These are phyloP conservation scores for Lordiphosa clarofinis DNA, from an alignment of 1,140 invertebrate species.

Conservation along the genomic window DNA sequence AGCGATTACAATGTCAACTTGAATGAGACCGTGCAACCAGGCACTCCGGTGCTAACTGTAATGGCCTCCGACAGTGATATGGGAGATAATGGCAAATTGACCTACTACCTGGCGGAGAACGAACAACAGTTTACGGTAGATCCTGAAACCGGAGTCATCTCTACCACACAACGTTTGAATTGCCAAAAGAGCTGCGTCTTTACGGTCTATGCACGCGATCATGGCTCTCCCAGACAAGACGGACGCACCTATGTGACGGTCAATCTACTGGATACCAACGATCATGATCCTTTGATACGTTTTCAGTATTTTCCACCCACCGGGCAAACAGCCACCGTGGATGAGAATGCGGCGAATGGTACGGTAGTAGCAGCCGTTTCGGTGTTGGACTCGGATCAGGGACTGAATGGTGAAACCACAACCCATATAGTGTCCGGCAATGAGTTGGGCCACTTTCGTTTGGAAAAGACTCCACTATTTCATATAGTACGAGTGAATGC, in stretches of 20 bases:
- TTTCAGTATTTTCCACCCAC: slow-evolving; percentile 93
- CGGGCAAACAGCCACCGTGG: slow-evolving; percentile 92
- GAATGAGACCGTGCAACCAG: slow-evolving; percentile 93
- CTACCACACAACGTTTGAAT: slow-evolving; percentile 88
- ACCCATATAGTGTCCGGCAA: slow-evolving; percentile 93
- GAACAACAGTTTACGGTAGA: slow-evolving; percentile 94
- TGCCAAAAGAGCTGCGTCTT: slow-evolving; percentile 96
- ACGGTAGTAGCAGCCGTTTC: slow-evolving; percentile 96
- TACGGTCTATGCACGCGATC: slow-evolving; percentile 95
- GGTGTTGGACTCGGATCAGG: slow-evolving; percentile 94
- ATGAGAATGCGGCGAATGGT: slow-evolving; percentile 94
- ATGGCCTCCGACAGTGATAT: slow-evolving; percentile 94
- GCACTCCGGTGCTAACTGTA: slow-evolving; percentile 93
- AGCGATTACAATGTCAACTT: slow-evolving; percentile 94
- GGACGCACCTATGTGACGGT: slow-evolving; percentile 97
- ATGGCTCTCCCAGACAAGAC: slow-evolving; percentile 93
- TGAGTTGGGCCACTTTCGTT: slow-evolving; percentile 92
- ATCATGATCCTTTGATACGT: slow-evolving; percentile 95
- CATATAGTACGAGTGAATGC: slow-evolving; percentile 95
- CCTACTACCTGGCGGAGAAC: slow-evolving; percentile 91
- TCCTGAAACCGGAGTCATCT: slow-evolving; percentile 92
- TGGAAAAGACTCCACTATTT: slow-evolving; percentile 91
- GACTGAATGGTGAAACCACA: slow-evolving; percentile 92
- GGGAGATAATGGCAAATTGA: slow-evolving; percentile 94
- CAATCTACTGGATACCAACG: slow-evolving; percentile 95